phyloP scores from a whole-genome alignment of 1,140 invertebrate species.

The Tribolium castaneum region DNA sequence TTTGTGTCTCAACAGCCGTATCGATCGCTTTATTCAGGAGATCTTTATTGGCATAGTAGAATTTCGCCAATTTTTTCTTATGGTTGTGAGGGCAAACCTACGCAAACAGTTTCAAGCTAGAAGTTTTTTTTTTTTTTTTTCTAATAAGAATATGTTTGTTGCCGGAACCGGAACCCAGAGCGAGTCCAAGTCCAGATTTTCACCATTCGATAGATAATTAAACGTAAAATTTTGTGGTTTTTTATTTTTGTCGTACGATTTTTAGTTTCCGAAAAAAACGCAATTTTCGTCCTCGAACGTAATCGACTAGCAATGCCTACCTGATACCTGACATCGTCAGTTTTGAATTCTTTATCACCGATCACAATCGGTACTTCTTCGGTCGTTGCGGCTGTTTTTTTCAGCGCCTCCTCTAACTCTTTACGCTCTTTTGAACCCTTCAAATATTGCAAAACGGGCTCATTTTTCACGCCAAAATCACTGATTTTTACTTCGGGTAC shows the following conservation, averaged over 20 bases:
- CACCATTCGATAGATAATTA: no score
- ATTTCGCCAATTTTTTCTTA: conserved; percentile 87
- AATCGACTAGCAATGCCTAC: conserved; percentile 66
- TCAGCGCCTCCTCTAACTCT: conserved; percentile 79
- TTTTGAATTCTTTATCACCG: conserved; percentile 86
- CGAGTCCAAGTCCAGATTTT: background rate
- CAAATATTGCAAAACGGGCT: conserved; percentile 83
- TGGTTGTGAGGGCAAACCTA: conserved; percentile 90
- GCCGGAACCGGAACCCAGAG: background rate
- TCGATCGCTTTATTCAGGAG: conserved; percentile 89
- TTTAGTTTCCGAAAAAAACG: no score
- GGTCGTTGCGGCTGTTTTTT: conserved; percentile 72
- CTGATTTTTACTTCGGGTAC: conserved; percentile 72
- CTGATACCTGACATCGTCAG: conserved; percentile 81
- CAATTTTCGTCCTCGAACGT: no score
- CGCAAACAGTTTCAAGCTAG: background rate
- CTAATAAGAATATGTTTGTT: no score
- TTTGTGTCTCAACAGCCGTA: conserved; percentile 79
- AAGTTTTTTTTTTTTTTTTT: no score
- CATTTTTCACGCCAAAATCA: conserved; percentile 82
- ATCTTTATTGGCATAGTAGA: conserved; percentile 89
- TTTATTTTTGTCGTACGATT: no score
- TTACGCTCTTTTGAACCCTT: conserved; percentile 85
- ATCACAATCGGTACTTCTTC: conserved; percentile 94
- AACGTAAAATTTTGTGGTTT: no score